Percentiles rank a stretch among this genome's conserved stretches.
Conservation (phyloP, 2,797 vertebrate genomes). For the Onychomys leucogaster region DNA sequence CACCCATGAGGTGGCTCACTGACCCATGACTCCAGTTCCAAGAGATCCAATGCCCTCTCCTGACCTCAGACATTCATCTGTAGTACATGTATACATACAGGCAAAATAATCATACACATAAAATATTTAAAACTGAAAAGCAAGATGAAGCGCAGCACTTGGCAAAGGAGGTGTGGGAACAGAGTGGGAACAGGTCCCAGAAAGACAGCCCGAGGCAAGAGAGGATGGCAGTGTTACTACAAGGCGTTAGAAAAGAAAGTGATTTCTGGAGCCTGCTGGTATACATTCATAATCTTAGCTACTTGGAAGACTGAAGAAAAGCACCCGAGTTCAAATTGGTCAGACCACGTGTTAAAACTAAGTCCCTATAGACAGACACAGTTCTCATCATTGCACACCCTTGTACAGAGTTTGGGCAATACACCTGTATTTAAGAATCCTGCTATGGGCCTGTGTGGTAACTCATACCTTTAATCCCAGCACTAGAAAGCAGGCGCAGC, state of each 20-base stretch:
- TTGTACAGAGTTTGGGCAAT: neutral
- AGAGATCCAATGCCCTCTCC: neutral
- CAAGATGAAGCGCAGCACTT: neutral
- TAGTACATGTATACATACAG: too few species aligned
- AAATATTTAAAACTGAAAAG: neutral
- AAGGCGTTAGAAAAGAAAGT: neutral
- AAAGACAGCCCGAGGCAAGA: neutral
- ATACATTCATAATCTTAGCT: neutral
- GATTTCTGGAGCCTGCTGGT: neutral
- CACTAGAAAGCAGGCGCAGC: neutral
- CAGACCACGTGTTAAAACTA: neutral
- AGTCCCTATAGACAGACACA: neutral
- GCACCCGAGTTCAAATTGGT: neutral
- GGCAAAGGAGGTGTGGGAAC: neutral
- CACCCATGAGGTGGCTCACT: neutral
- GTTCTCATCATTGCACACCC: neutral
- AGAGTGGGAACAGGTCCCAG: too few species aligned
- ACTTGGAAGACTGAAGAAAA: neutral
- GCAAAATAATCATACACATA: neutral
- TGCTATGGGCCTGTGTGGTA: too few species aligned
- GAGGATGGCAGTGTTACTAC: neutral
- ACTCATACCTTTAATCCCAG: neutral
- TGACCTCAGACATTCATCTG: neutral
- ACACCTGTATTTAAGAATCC: neutral
- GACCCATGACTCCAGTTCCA: neutral